phyloP scores from a whole-genome alignment of 1,140 invertebrate genomes.

The Drosophila orosa region DNA sequence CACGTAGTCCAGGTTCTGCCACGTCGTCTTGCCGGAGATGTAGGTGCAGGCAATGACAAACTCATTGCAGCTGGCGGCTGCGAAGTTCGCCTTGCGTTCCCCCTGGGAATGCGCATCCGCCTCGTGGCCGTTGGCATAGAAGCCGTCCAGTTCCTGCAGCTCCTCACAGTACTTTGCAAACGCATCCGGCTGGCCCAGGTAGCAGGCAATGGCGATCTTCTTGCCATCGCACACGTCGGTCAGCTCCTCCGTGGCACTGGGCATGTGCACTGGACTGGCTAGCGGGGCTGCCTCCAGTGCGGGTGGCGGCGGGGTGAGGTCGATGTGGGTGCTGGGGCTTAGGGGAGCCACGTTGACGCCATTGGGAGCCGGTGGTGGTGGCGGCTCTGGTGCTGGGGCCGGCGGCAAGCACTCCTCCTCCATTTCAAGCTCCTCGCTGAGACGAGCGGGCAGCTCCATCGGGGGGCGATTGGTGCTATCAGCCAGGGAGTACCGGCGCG shows the following conservation, averaged over 20 bases:
- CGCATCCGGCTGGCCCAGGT: conserved; percentile 91
- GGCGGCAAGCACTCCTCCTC: conserved; percentile 85
- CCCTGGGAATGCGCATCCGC: conserved; percentile 84
- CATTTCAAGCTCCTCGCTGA: conserved; percentile 85
- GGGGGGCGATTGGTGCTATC: conserved; percentile 78
- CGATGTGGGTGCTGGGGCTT: conserved; percentile 79
- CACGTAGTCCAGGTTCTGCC: conserved; percentile 96
- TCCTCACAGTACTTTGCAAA: conserved; percentile 90
- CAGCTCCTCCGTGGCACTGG: conserved; percentile 87
- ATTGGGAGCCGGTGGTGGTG: conserved; percentile 71
- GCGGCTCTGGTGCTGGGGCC: conserved; percentile 83
- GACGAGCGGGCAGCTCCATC: conserved; percentile 85
- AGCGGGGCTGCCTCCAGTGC: conserved; percentile 68
- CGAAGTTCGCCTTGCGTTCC: conserved; percentile 61
- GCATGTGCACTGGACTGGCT: conserved; percentile 73
- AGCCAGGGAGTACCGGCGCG: conserved; percentile 84
- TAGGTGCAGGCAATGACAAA: conserved; percentile 94
- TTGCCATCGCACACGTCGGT: conserved; percentile 93
- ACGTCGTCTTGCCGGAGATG: conserved; percentile 96
- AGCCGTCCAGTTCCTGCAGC: conserved; percentile 86
- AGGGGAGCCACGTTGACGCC: conserved; percentile 43
- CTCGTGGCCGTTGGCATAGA: conserved; percentile 80
- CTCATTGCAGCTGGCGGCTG: conserved; percentile 85
- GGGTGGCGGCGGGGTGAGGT: conserved; percentile 81
- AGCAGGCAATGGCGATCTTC: conserved; percentile 92